A percentile compares a stretch with the other conserved stretches of the same genome.
phyloP scores from a whole-genome alignment of 1,140 invertebrate genomes.

The Vanessa atalanta region DNA sequence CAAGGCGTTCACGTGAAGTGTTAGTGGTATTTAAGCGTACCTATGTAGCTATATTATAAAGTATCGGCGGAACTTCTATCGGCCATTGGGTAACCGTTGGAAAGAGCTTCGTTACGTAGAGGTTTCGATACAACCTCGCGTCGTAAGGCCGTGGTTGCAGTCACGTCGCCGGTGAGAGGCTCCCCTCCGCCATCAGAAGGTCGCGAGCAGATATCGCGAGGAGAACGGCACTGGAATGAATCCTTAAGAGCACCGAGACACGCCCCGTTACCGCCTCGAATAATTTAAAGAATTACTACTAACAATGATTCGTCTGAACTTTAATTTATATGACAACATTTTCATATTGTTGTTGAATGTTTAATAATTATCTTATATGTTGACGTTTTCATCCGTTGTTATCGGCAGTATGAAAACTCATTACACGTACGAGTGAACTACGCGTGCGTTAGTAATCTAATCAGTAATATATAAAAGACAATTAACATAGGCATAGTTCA shows the following conservation, averaged over 20 bases:
- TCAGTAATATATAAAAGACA: slow-evolving; percentile 54
- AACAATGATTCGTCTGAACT: not conserved
- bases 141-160: slow-evolving; percentile 76
- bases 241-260: slow-evolving; percentile 60
- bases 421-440: slow-evolving; percentile 48
- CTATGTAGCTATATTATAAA: slow-evolving; percentile 43
- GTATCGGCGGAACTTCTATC: slow-evolving; percentile 73
- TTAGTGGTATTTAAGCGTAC: slow-evolving; percentile 59
- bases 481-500: slow-evolving; percentile 57
- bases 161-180: slow-evolving; percentile 77
- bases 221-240: slow-evolving; percentile 74
- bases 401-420: slow-evolving; percentile 48
- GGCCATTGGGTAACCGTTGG: slow-evolving; percentile 74
- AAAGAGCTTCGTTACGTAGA: slow-evolving; percentile 78
- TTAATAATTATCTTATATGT: slow-evolving; percentile 29
- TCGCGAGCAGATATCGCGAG: slow-evolving; percentile 67
- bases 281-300: not conserved
- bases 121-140: slow-evolving; percentile 77
- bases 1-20: slow-evolving; percentile 70
- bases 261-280: slow-evolving; percentile 40
- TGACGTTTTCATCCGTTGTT: slow-evolving; percentile 43
- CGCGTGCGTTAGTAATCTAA: slow-evolving; percentile 57
- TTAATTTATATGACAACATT: not conserved
- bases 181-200: slow-evolving; percentile 74
- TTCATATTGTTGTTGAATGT: not conserved